A percentile compares a stretch with the other conserved stretches of the same genome.
These are phyloP conservation scores for Magallana gigas DNA, from an alignment of 1,140 invertebrate genomes.

Conservation along the genomic window DNA sequence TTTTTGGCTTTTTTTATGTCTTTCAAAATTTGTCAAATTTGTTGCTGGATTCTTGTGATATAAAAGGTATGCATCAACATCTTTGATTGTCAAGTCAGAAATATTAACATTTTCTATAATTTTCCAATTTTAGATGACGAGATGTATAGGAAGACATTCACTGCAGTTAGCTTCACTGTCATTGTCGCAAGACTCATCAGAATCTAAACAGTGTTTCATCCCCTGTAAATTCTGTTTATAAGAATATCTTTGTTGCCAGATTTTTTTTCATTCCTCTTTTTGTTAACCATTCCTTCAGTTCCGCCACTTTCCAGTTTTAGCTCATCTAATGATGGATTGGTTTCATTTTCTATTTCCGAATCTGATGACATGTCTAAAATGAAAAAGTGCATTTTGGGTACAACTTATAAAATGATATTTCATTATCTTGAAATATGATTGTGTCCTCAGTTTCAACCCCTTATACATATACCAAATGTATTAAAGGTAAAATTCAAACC, in stretches of 20 bases:
- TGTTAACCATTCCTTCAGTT: too few relatives aligned
- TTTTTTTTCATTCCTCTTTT: too few relatives aligned
- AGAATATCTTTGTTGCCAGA: slow-evolving; percentile 5
- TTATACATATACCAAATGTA: too few relatives aligned
- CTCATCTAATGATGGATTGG: too few relatives aligned
- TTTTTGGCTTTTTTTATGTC: slow-evolving; percentile 21
- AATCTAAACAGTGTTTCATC: not conserved
- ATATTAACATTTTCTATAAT: not conserved
- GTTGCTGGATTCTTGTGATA: not conserved
- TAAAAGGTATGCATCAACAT: slow-evolving; percentile 27
- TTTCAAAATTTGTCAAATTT: not conserved
- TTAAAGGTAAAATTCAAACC: too few relatives aligned
- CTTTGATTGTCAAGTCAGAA: not conserved
- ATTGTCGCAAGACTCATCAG: not conserved
- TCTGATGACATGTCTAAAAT: too few relatives aligned
- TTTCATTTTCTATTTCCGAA: too few relatives aligned
- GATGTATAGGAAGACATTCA: not conserved
- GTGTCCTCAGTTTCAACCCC: too few relatives aligned
- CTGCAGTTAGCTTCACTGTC: not conserved
- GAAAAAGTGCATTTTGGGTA: too few relatives aligned
- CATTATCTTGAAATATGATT: too few relatives aligned
- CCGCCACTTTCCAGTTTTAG: too few relatives aligned
- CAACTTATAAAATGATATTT: too few relatives aligned
- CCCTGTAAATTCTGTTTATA: not conserved
- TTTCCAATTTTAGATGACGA: not conserved